Percentiles rank a stretch among this genome's conserved stretches.
Conservation (phyloP, 92 coral and sea anemone species). For the Siderastrea radians region DNA sequence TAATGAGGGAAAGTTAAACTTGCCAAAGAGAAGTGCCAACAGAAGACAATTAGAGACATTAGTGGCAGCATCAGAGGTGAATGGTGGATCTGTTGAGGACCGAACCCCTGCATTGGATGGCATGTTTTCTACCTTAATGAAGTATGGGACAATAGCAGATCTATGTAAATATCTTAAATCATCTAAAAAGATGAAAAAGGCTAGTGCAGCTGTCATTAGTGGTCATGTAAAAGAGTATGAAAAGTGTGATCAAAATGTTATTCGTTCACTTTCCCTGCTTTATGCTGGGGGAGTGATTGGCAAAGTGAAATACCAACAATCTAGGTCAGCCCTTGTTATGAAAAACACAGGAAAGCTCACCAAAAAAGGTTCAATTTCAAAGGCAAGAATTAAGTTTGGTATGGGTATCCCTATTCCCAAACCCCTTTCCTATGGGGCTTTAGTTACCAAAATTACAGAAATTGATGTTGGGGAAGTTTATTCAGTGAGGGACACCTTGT, state of each 20-base stretch:
- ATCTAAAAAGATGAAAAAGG: conserved; percentile 2
- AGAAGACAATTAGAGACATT: conserved; percentile 65
- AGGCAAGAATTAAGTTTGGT: conserved; percentile 40
- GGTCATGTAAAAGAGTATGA: neutral
- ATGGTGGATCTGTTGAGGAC: conserved; percentile 67
- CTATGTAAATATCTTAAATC: neutral
- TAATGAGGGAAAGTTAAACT: conserved; percentile 42
- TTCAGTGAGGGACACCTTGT: conserved; percentile 50
- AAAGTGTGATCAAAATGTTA: conserved; percentile 12
- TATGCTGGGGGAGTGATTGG: conserved; percentile 67
- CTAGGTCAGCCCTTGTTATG: conserved; percentile 55
- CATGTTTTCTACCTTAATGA: conserved; percentile 54
- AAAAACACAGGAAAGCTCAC: conserved; percentile 49
- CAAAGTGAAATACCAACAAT: conserved; percentile 61
- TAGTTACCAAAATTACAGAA: conserved; percentile 35
- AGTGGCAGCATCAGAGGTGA: conserved; percentile 53
- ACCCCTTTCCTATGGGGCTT: conserved; percentile 39
- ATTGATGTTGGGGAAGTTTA: conserved; percentile 56
- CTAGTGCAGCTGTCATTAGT: neutral
- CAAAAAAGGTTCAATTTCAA: conserved; percentile 38
- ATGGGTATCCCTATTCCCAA: conserved; percentile 47
- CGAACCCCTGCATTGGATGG: conserved; percentile 66
- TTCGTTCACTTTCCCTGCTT: conserved; percentile 57
- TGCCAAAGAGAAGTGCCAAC: conserved; percentile 60
- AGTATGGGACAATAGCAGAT: conserved; percentile 18